phyloP scores from a whole-genome alignment of 2,888 invertebrate genomes.

The Hipparchia sbordonii region DNA sequence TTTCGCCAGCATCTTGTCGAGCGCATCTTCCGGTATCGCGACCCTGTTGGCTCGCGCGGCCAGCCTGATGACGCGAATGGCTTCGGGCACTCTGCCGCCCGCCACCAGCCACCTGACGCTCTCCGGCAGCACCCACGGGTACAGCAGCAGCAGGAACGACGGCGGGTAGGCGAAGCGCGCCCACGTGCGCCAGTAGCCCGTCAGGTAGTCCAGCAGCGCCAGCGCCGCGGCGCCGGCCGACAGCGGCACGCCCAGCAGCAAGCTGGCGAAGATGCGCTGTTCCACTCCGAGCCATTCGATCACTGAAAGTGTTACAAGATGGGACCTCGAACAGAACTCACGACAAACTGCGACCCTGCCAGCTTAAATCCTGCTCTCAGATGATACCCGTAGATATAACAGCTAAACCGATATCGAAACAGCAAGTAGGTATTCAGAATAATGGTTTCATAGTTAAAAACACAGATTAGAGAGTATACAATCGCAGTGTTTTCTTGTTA shows the following conservation, averaged over 20 bases:
- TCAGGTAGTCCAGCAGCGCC: constrained; percentile 86
- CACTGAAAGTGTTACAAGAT: constrained; percentile 66
- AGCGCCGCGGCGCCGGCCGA: constrained; percentile 87
- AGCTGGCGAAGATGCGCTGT: constrained; percentile 87
- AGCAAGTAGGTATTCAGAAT: no score
- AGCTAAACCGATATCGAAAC: no score
- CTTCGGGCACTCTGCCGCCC: constrained; percentile 84
- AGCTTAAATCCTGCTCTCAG: no score
- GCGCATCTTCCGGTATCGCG: constrained; percentile 72
- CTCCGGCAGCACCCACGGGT: constrained; percentile 88
- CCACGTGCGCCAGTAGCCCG: constrained; percentile 87
- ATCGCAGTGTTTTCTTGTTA: no score
- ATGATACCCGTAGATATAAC: no score
- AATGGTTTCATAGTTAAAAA: no score
- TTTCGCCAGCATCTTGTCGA: constrained; percentile 65
- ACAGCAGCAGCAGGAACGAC: constrained; percentile 85
- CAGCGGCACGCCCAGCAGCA: constrained; percentile 87
- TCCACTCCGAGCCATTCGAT: constrained; percentile 90
- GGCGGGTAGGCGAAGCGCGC: constrained; percentile 88
- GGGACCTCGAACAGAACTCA: no score
- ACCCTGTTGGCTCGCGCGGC: constrained; percentile 84
- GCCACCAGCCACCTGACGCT: constrained; percentile 90
- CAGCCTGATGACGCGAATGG: constrained; percentile 81
- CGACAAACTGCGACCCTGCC: no score
- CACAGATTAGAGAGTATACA: no score